Evolutionary conservation across 2,888 invertebrate species (phyloP).

Genomic region (Oasisia sp.): DNA sequence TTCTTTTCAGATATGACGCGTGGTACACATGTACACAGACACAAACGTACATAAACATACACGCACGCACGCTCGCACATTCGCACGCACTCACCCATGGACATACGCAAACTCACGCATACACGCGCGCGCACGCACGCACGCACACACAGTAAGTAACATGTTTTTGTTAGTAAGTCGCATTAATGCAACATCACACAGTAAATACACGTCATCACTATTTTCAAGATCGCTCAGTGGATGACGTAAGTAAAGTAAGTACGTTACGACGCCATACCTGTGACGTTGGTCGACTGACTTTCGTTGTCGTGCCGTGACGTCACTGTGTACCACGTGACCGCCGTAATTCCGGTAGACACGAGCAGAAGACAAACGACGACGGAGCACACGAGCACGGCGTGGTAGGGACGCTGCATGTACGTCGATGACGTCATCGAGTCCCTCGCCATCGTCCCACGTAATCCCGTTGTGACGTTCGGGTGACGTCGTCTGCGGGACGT

Average conservation of each 20-base stretch:
- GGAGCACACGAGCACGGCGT: not conserved
- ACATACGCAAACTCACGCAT: no score
- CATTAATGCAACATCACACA: no score
- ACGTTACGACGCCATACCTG: not conserved
- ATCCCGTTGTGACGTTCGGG: not conserved
- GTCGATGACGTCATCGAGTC: not conserved
- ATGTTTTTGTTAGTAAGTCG: no score
- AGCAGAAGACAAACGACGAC: not conserved
- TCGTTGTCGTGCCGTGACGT: conserved; percentile 4
- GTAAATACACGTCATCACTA: no score
- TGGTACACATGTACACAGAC: no score
- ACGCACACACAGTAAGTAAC: no score
- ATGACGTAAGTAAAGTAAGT: not conserved
- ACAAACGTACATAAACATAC: no score
- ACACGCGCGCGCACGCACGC: no score
- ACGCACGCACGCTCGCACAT: no score
- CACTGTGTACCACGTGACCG: not conserved
- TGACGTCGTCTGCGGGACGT: not conserved
- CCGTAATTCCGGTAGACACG: not conserved
- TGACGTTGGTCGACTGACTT: not conserved
- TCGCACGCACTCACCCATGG: no score
- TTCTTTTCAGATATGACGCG: no score
- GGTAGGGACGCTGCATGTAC: not conserved
- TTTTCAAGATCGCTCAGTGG: no score
- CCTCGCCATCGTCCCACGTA: not conserved